Evolutionary conservation across 1,140 invertebrate species (phyloP), one percentile per base, ranked within the genome.

Genomic region (Dreissena polymorpha): DNA sequence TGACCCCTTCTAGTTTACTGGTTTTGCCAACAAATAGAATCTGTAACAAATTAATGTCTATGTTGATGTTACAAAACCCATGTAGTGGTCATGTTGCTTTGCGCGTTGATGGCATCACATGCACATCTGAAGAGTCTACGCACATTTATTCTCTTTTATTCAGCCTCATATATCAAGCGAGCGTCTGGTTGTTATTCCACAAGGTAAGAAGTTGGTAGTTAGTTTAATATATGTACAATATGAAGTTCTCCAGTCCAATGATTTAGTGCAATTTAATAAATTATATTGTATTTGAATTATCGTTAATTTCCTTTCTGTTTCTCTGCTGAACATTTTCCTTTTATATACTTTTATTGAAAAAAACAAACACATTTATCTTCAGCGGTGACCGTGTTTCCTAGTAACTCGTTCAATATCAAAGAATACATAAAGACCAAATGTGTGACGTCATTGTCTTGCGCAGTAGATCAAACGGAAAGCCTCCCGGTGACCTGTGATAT

Each of bases 141-240:
- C 10, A 5, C 2, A 60, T 3, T 60, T 60, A 60, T 23, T n/a
- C 57, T 60, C 12, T 60, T 6, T 18, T 60, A 60, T 86, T 73
- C 69, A 80, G 78, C 68, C 78, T 50, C 12, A 71, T 51, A 60
- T 68, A 18, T 13, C 55, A 2, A 1, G 14, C 10, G 5, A 12
- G 21, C 49, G 60, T 16, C 16, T 80, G 10, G 60, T 69, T 21
- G 70, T 80, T 13, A 80, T 80, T 29, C 78, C 78, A 0, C 78
- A 80, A 72, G 78, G 78, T 80, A 70, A 80, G 53, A 10, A 8
- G 16, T 68, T 27, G 57, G 16, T n/a, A 18, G 14, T n/a, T 21
- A 27, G 21, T 27, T 39, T 50, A 39, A 18, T 71, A 39, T 71
- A 71, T 27, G 21, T 68, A 27, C 25, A 68, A 68, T 39, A 12